phyloP scores from a whole-genome alignment of 2,797 vertebrate genomes.

The Lophotriccus pileatus region DNA sequence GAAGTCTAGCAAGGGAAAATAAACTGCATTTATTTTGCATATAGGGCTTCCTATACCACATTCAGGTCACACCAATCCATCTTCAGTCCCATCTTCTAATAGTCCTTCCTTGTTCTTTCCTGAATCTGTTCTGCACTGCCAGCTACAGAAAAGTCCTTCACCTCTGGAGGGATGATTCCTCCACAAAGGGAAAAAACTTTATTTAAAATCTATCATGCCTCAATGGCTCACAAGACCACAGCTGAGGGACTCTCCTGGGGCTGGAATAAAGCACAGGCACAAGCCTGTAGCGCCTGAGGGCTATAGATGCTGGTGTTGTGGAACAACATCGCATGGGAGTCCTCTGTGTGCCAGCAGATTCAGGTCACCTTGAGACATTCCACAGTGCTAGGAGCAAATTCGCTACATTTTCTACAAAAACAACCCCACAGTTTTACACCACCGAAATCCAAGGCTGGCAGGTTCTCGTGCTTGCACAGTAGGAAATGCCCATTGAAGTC shows the following conservation, averaged over 20 bases:
- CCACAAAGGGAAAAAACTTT: background rate
- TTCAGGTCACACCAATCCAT: background rate
- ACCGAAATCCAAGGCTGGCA: background rate
- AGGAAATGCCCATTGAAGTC: background rate
- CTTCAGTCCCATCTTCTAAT: background rate
- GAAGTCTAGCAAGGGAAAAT: background rate
- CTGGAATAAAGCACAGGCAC: background rate
- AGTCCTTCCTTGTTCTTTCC: background rate
- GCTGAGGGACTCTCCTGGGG: background rate
- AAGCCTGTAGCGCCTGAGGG: background rate
- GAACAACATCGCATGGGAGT: background rate
- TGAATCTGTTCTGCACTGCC: background rate
- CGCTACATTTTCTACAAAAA: background rate
- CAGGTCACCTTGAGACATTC: background rate
- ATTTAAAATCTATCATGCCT: background rate
- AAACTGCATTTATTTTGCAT: background rate
- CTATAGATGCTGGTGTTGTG: background rate
- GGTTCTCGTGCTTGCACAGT: background rate
- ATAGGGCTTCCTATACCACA: background rate
- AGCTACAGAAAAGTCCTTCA: fast-evolving
- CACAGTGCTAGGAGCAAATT: background rate
- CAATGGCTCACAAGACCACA: background rate
- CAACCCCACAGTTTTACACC: background rate
- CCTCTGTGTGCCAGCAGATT: background rate
- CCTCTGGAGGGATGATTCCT: background rate